Evolutionary conservation across 2,113 vertebrate species (phyloP), one percentile per base, ranked within the genome.

Genomic region (Thymallus thymallus): DNA sequence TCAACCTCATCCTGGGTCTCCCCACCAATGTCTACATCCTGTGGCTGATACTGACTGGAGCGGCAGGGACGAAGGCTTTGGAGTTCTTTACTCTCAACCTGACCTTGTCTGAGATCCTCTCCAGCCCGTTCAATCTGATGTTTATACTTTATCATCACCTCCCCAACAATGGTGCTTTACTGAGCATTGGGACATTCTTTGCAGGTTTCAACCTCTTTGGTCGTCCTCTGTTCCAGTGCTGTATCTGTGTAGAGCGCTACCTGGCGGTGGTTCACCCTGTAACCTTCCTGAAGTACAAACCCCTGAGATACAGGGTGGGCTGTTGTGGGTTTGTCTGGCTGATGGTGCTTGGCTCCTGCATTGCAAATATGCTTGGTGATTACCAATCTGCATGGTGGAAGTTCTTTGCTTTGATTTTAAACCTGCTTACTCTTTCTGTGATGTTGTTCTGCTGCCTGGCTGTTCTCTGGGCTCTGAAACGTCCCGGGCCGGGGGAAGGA

Each of bases 231-330:
- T 75, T 75, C 55, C 65, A 61, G 65, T 41, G 29, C 22, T 68
- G 30, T 18, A 60, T 75, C 16, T 75, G 73, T 68, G 32, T 75
- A 4, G 66, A 75, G 66, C 66, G 66, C 46, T 75, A 69, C 55
- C 65, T 75, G 32, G 73, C 66, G 12, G 73, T 75, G 56, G 13
- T 75, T 56, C 55, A 68, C 56, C 73, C 73, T 45, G 65, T 75
- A 20, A 5, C 41, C 51, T 75, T 69, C 35, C 66, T 69, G n/a
- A 62, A n/a, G 66, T 75, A 69, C 32, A 61, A 23, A 60, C 65
- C 23, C 23, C 22, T 75, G 55, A 32, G 73, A 22, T 69, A 75
- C 73, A 68, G 30, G 56, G 3, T 75, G 16, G 16, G 9, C 6
- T 23, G 29, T 20, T 26, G 13, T 16, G n/a, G 51, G 16, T 2